A percentile compares a stretch with the other conserved stretches of the same genome.
Conservation (phyloP, 2,888 invertebrate species). For the Macaria notata region DNA sequence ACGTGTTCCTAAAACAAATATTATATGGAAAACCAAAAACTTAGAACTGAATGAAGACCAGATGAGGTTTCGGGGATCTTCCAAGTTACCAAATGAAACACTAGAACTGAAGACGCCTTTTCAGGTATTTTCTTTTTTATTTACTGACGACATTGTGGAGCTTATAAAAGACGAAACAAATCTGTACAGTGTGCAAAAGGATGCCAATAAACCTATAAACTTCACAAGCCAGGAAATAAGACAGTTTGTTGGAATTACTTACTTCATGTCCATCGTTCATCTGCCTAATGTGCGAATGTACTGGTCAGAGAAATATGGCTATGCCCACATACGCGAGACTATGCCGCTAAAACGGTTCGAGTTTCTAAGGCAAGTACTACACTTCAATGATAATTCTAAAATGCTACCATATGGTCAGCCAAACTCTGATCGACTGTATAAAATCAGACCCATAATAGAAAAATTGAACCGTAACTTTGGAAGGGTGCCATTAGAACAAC, state of each 20-base stretch:
- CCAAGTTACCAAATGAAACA: constrained; percentile 2
- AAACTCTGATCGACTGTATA: neutral
- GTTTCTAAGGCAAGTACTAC: too few species aligned
- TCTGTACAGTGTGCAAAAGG: neutral
- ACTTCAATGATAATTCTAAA: too few species aligned
- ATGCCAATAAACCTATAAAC: neutral
- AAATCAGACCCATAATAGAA: neutral
- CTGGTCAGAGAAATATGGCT: neutral
- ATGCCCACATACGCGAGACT: neutral
- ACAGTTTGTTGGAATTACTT: constrained; percentile 1
- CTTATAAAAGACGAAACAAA: neutral
- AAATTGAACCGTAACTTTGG: neutral
- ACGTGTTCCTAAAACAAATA: constrained; percentile 23
- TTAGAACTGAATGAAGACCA: constrained; percentile 26
- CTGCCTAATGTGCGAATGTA: neutral
- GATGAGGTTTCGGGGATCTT: constrained; percentile 23
- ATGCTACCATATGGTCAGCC: neutral
- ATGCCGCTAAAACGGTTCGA: neutral
- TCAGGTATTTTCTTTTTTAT: neutral
- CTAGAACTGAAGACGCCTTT: neutral
- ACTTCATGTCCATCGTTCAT: neutral
- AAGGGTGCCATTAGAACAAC: neutral
- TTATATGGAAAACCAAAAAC: constrained; percentile 29
- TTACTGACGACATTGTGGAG: neutral
- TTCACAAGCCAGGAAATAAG: neutral